phyloP scores from a whole-genome alignment of 2,797 vertebrate genomes.

The Alfaro cultratus region DNA sequence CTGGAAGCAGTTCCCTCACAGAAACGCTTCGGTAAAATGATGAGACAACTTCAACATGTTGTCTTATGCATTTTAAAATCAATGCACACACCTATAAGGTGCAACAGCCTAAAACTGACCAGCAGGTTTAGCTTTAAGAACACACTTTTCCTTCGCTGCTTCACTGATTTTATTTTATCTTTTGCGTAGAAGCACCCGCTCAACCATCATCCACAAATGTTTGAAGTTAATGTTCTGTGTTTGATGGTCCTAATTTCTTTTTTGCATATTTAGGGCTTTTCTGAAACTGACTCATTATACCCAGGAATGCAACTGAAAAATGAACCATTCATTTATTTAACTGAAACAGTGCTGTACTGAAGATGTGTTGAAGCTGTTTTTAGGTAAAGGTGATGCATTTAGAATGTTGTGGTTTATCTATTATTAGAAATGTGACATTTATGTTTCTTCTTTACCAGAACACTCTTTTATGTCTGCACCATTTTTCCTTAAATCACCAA shows the following conservation, averaged over 20 bases:
- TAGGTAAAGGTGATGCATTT: slow-evolving; percentile 56
- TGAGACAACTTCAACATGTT: slow-evolving; percentile 33
- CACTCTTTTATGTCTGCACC: slow-evolving; percentile 65
- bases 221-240: neutral
- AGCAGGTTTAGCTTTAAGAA: neutral
- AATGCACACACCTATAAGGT: neutral
- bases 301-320: neutral
- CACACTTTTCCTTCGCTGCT: neutral
- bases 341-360: slow-evolving; percentile 52
- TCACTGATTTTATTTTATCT: neutral
- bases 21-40: slow-evolving; percentile 24
- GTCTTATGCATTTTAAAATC: neutral
- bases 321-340: neutral
- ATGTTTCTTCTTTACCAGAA: slow-evolving; percentile 65
- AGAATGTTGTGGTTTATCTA: slow-evolving; percentile 75
- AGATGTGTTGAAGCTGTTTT: slow-evolving; percentile 48
- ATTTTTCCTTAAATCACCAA: slow-evolving; percentile 80
- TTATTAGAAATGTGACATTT: slow-evolving; percentile 84
- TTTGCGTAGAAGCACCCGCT: neutral
- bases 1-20: slow-evolving; percentile 53
- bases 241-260: slow-evolving; percentile 17
- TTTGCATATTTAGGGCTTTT: slow-evolving; percentile 50
- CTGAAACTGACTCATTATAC: slow-evolving; percentile 55
- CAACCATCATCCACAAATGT: neutral
- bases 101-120: neutral